These are phyloP conservation scores for Jacana jacana DNA, from an alignment of 2,113 vertebrate species.

Conservation along the genomic window DNA sequence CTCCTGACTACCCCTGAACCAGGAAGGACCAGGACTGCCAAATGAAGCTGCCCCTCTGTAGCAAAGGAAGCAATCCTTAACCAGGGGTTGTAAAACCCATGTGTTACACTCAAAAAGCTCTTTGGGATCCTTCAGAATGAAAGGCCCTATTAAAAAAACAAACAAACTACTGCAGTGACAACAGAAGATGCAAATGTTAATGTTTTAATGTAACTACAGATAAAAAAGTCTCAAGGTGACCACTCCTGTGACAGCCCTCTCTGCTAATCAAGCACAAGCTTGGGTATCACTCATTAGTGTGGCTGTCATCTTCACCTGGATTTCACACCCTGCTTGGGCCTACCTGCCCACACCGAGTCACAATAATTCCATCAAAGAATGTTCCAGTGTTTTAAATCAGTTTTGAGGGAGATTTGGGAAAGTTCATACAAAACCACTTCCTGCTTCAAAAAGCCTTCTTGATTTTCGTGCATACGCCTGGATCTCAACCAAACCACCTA, in stretches of 20 bases:
- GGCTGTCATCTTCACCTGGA: neutral
- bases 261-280: neutral
- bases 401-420: neutral
- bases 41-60: neutral
- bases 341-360: neutral
- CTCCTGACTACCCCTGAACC: neutral
- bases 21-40: neutral
- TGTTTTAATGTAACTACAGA: neutral
- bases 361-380: neutral
- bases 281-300: fast-evolving
- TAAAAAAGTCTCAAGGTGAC: neutral
- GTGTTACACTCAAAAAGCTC: neutral
- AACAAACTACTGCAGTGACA: neutral
- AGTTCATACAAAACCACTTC: neutral
- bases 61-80: neutral
- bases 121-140: conserved; percentile 59
- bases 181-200: neutral
- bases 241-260: neutral
- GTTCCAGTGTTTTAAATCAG: neutral
- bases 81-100: neutral
- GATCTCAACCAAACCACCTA: neutral
- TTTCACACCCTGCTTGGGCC: neutral
- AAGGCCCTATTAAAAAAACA: neutral
- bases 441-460: neutral
- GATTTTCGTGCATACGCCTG: neutral